Conservation (phyloP, 2,797 vertebrate species). For the Pristis pectinata region DNA sequence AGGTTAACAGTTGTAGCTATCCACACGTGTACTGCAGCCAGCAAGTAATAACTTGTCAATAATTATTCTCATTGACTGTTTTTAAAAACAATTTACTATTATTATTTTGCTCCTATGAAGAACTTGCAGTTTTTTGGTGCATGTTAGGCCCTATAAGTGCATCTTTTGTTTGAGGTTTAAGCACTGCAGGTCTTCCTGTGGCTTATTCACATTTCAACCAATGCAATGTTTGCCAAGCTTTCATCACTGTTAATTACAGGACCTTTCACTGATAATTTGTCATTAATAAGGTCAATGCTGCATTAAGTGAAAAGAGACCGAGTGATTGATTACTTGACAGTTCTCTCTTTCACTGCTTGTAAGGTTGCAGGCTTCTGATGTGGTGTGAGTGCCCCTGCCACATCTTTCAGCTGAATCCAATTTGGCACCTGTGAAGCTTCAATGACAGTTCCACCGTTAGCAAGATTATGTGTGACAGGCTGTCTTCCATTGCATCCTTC, state of each 20-base stretch:
- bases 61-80: constrained; percentile 16
- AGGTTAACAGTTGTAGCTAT: neutral
- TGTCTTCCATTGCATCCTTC: neutral
- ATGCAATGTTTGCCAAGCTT: constrained; percentile 13
- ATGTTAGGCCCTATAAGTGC: neutral
- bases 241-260: constrained; percentile 31
- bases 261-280: constrained; percentile 36
- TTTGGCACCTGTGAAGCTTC: neutral
- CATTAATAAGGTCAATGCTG: constrained; percentile 34
- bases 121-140: neutral
- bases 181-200: constrained; percentile 22
- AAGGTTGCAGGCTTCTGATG: constrained; percentile 15
- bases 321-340: constrained; percentile 32
- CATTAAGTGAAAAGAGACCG: constrained; percentile 4
- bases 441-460: neutral
- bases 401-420: constrained; percentile 31
- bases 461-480: neutral
- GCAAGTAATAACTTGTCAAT: neutral
- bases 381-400: neutral
- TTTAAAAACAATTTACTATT: neutral
- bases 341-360: constrained; percentile 20
- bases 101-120: neutral
- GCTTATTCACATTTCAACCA: constrained; percentile 30
- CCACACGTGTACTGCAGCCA: neutral
- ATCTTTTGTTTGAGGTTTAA: constrained; percentile 23